Evolutionary conservation across 1,140 invertebrate species (phyloP).

Genomic region (Colletes latitarsis): DNA sequence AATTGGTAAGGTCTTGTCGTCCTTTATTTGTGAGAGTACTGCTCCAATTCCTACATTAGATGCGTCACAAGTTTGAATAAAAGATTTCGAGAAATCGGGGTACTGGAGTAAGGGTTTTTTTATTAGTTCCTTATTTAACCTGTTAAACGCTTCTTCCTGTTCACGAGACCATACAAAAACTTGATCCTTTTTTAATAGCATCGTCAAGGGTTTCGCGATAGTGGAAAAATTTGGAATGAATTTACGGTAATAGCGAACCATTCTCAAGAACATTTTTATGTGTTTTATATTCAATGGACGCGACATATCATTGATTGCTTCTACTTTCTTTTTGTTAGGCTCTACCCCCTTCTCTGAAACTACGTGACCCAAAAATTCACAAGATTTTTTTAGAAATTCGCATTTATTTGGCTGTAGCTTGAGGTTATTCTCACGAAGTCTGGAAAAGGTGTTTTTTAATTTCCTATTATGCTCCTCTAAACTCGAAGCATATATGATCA

Average conservation of each 20-base stretch:
- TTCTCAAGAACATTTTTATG: constrained; percentile 15
- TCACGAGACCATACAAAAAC: background rate
- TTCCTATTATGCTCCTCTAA: background rate
- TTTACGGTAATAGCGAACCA: constrained; percentile 15
- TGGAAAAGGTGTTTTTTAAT: background rate
- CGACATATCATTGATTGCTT: background rate
- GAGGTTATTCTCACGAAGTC: background rate
- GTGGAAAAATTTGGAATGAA: constrained; percentile 8
- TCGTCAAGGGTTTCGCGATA: background rate
- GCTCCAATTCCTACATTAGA: too few species aligned
- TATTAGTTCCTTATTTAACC: background rate
- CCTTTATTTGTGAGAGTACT: too few species aligned
- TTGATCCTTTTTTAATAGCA: background rate
- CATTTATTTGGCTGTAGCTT: background rate
- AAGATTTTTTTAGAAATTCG: background rate
- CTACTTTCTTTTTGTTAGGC: background rate
- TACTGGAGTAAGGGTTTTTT: too few species aligned
- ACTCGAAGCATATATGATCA: background rate
- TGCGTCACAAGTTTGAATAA: too few species aligned
- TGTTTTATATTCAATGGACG: background rate
- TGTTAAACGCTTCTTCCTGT: background rate
- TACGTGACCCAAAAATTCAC: background rate
- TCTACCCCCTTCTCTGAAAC: background rate
- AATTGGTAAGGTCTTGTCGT: too few species aligned
- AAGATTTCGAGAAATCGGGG: too few species aligned